Evolutionary conservation across 2,113 vertebrate genomes (phyloP).

Genomic region (Archocentrus centrarchus): DNA sequence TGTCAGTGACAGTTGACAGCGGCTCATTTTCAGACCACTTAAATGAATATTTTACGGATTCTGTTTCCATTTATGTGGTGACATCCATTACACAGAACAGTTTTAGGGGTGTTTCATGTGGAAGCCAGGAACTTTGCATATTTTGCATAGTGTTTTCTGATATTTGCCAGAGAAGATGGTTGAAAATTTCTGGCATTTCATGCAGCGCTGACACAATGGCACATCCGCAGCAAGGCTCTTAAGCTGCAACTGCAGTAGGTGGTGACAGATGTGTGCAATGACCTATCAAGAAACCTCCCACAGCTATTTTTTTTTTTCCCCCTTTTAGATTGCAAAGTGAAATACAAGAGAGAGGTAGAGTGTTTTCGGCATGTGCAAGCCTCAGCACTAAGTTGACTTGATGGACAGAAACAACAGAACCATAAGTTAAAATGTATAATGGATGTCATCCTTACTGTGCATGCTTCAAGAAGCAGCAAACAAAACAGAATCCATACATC

Average conservation of each 20-base stretch:
- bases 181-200: slow-evolving; percentile 47
- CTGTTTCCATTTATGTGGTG: slow-evolving; percentile 48
- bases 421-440: slow-evolving; percentile 63
- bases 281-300: slow-evolving; percentile 75
- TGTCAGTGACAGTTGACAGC: slow-evolving; percentile 68
- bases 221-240: slow-evolving; percentile 66
- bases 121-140: slow-evolving; percentile 45
- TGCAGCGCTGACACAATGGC: slow-evolving; percentile 36
- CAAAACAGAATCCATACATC: slow-evolving; percentile 43
- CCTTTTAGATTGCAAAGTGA: slow-evolving; percentile 55
- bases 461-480: slow-evolving; percentile 42
- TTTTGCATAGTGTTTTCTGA: slow-evolving; percentile 58
- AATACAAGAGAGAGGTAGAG: slow-evolving; percentile 67
- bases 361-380: slow-evolving; percentile 71
- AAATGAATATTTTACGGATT: slow-evolving; percentile 67
- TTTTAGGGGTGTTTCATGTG: slow-evolving; percentile 47
- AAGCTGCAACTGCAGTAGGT: slow-evolving; percentile 64
- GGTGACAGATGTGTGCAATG: slow-evolving; percentile 78
- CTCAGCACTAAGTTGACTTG: slow-evolving; percentile 71
- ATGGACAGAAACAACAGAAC: slow-evolving; percentile 69
- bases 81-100: slow-evolving; percentile 24
- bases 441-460: slow-evolving; percentile 45
- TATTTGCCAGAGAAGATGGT: slow-evolving; percentile 25
- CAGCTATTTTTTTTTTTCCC: slow-evolving; percentile 59
- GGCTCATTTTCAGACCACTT: slow-evolving; percentile 64